Evolutionary conservation across 2,113 vertebrate species (phyloP).

Genomic region (Lagopus leucura): DNA sequence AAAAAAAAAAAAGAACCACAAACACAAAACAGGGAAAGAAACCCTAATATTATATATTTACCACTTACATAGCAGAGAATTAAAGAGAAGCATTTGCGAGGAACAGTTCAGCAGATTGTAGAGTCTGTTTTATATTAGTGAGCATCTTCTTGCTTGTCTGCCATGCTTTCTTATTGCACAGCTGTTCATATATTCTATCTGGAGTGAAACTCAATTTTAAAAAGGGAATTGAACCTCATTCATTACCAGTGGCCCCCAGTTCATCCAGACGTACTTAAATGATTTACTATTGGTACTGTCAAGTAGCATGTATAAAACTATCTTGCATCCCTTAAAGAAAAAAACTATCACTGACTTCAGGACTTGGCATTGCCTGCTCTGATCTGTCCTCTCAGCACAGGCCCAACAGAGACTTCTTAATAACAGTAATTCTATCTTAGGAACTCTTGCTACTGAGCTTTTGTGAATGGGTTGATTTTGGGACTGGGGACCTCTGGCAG

Average conservation of each 20-base stretch:
- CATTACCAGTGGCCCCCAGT: accelerated
- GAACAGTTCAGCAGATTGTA: background rate
- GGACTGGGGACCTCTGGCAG: background rate
- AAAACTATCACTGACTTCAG: background rate
- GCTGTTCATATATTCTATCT: background rate
- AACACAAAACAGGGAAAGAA: background rate
- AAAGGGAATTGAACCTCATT: background rate
- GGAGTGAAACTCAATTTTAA: background rate
- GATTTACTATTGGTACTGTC: background rate
- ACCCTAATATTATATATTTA: background rate
- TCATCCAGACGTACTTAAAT: background rate
- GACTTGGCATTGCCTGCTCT: background rate
- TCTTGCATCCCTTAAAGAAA: background rate
- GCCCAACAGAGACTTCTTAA: background rate
- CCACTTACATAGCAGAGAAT: background rate
- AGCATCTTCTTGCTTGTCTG: background rate
- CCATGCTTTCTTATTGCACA: background rate
- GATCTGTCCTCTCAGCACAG: background rate
- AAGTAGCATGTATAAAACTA: too few relatives aligned
- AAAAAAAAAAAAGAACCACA: background rate
- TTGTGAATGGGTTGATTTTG: background rate
- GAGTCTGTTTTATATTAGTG: background rate
- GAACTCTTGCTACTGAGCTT: accelerated
- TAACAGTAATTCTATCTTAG: background rate
- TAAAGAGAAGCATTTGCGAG: background rate